Evolutionary conservation across 2,888 invertebrate genomes (phyloP).

Genomic region (Pristionchus entomophagus): DNA sequence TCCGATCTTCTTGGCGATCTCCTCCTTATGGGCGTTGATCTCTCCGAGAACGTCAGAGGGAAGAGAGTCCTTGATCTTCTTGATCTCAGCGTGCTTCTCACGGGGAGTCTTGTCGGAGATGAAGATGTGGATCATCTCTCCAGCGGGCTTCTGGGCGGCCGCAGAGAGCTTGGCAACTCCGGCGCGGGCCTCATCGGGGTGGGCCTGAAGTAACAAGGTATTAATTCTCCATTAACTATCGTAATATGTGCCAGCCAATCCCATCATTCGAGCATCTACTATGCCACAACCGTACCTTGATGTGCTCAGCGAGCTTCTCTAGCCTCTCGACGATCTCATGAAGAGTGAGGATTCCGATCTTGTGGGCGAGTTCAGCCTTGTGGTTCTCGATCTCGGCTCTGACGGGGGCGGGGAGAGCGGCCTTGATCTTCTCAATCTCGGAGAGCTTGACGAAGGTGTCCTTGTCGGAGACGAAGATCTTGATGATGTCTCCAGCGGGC

Average conservation of each 20-base stretch:
- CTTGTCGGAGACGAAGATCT: neutral
- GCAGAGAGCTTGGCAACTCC: neutral
- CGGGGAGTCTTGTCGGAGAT: constrained; percentile 8
- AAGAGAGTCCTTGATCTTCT: neutral
- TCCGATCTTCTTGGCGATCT: constrained; percentile 27
- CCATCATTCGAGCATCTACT: no score
- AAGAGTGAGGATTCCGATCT: constrained; percentile 18
- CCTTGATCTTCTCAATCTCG: neutral
- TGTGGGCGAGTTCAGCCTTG: constrained; percentile 26
- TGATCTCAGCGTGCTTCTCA: constrained; percentile 16
- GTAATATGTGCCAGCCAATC: no score
- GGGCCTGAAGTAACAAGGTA: neutral
- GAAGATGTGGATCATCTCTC: neutral
- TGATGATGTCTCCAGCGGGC: constrained; percentile 3
- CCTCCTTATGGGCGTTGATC: constrained; percentile 27
- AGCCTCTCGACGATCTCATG: constrained; percentile 7
- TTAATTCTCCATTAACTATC: no score
- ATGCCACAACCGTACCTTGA: constrained; percentile 4
- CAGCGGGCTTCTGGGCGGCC: neutral
- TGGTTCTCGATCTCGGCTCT: constrained; percentile 17
- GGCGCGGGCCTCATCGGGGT: neutral
- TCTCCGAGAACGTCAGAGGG: neutral
- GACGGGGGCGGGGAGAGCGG: neutral
- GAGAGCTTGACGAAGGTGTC: neutral
- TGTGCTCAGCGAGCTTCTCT: constrained; percentile 12